phyloP scores from a whole-genome alignment of 2,113 vertebrate species.

The Gavialis gangeticus region DNA sequence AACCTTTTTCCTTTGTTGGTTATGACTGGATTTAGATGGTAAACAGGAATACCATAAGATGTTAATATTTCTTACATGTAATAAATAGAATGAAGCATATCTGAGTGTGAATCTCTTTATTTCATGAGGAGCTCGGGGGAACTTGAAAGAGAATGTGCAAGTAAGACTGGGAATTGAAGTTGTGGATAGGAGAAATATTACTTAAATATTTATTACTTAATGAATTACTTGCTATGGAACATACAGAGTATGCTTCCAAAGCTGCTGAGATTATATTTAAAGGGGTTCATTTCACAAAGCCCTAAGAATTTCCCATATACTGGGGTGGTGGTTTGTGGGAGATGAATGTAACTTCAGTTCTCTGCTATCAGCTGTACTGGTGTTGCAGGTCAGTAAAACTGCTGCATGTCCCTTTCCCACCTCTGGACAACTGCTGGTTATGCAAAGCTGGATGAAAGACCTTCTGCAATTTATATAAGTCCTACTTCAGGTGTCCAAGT shows the following conservation, averaged over 20 bases:
- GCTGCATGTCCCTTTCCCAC: too few species aligned
- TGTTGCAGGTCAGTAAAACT: too few species aligned
- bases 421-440: too few species aligned
- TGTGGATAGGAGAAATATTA: neutral
- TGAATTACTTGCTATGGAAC: neutral
- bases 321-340: too few species aligned
- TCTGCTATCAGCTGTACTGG: too few species aligned
- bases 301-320: accelerated
- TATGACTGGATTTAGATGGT: conserved; percentile 82
- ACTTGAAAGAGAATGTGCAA: too few species aligned
- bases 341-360: neutral
- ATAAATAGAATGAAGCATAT: conserved; percentile 84
- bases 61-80: conserved; percentile 85
- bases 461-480: too few species aligned
- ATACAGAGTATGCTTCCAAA: accelerated
- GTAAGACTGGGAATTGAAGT: neutral
- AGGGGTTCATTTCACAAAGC: accelerated
- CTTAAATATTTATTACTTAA: neutral
- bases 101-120: conserved; percentile 71
- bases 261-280: neutral
- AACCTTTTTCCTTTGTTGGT: conserved; percentile 82
- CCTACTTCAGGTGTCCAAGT: too few species aligned
- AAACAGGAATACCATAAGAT: conserved; percentile 81
- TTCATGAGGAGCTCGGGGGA: conserved; percentile 52
- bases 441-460: too few species aligned